Evolutionary conservation across 2,888 invertebrate species (phyloP), one percentile per base, ranked within the genome.

Genomic region (Dusona sp.): DNA sequence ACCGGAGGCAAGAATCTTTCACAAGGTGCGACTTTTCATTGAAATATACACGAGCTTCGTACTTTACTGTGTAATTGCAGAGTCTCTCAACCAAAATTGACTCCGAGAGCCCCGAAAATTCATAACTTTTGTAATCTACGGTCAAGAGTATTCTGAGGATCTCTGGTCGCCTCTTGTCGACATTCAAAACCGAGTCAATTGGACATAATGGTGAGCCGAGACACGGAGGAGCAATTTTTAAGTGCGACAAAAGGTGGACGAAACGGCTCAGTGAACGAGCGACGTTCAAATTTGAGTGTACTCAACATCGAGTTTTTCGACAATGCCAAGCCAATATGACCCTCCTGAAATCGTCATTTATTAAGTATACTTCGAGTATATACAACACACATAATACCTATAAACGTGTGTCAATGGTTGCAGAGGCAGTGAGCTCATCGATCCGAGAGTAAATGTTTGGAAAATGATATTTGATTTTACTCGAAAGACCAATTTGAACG

Each of bases 291-390:
- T 94, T 93, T 91, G 90, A 94, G 93, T 92, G 92, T 93, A 93
- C 93, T 93, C 91, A 92, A 92, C 91, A 92, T 91, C 90, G 89
- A 93, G 91, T 92, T 93, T 90, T 80, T 54, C 73, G 73, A 92
- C 91, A 93, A 93, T 93, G 87, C 88, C 78, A 87, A 89, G 87
- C 89, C 91, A 91, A 93, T 93, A 91, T 91, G 91, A 91, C 91
- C 89, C 90, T 90, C 90, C 88, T 92, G 85, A 93, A 92, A 93
- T 91, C 89, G 91, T 92, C 92, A 90, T 93, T 93, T 93, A 92
- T 91, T 90, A 88, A 88, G 88, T 88, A 87, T 88, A 42, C 78
- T 79, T 81, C 38, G 48, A 73, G 72, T 22, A 48, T 54, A 51
- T 75, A 45, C 51, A 38, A 79, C 13, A 72, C 29, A 45, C 65